These are phyloP conservation scores for Coleophora flavipennella DNA, from an alignment of 2,888 invertebrate genomes.

Conservation along the genomic window DNA sequence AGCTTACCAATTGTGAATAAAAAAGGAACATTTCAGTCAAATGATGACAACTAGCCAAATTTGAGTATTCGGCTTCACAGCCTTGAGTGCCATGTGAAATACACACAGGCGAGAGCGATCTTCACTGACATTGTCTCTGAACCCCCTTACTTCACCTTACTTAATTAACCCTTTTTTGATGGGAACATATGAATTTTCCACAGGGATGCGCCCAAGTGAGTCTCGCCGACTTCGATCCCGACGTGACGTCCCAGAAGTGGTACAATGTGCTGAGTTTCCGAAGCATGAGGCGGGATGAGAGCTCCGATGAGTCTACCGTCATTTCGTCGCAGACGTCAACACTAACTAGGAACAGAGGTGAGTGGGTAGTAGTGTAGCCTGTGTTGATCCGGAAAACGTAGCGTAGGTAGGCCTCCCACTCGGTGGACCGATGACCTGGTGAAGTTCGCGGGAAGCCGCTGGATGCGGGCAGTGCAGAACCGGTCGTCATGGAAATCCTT, in stretches of 20 bases:
- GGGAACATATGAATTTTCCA: constrained; percentile 11
- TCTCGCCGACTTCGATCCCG: constrained; percentile 93
- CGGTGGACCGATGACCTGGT: too few species aligned
- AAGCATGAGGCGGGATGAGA: constrained; percentile 82
- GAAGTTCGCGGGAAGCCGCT: too few species aligned
- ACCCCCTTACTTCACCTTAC: background rate
- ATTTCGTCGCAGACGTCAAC: constrained; percentile 98
- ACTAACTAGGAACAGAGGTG: constrained; percentile 88
- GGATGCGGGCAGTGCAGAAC: too few species aligned
- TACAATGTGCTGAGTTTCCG: constrained; percentile 90
- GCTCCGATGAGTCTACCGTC: constrained; percentile 96
- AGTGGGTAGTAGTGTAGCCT: too few species aligned
- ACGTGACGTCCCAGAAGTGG: constrained; percentile 87
- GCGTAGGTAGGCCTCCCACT: too few species aligned
- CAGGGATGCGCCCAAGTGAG: constrained; percentile 97
- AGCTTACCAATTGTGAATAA: too few species aligned
- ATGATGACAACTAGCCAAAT: constrained; percentile 71
- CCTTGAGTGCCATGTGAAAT: constrained; percentile 66
- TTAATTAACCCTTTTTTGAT: too few species aligned
- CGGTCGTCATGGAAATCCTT: too few species aligned
- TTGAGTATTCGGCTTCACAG: constrained; percentile 59
- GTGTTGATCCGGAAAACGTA: too few species aligned
- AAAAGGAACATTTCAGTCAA: background rate
- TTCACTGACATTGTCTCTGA: constrained; percentile 27
- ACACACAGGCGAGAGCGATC: constrained; percentile 61